Conservation (phyloP, 2,113 vertebrate genomes). For the Stegastes partitus region DNA sequence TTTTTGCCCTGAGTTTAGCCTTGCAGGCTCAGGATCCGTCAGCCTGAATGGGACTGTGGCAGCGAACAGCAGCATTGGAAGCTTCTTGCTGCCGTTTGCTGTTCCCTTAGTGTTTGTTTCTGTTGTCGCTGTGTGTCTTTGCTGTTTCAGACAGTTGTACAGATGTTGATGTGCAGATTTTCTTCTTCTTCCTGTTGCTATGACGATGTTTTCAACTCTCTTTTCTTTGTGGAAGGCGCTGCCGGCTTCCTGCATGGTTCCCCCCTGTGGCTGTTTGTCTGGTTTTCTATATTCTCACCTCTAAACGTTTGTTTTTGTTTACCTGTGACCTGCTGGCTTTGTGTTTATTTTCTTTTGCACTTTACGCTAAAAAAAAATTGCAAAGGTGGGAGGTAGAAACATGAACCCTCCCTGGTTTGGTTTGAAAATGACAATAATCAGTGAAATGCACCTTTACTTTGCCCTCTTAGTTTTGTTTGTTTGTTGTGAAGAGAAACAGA, state of each 20-base stretch:
- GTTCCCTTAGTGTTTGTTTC: conserved; percentile 11
- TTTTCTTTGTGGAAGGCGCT: conserved; percentile 32
- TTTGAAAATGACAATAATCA: conserved; percentile 41
- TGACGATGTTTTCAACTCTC: conserved; percentile 10
- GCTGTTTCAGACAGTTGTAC: conserved; percentile 28
- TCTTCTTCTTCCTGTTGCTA: conserved; percentile 37
- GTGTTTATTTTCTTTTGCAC: conserved; percentile 57
- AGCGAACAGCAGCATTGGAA: not conserved
- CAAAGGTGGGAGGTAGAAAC: not conserved
- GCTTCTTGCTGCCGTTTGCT: conserved; percentile 21
- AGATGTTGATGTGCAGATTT: conserved; percentile 57
- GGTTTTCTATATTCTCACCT: conserved; percentile 29
- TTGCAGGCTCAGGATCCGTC: conserved; percentile 35
- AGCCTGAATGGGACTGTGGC: conserved; percentile 9
- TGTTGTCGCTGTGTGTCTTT: conserved; percentile 13
- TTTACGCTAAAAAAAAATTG: conserved; percentile 44
- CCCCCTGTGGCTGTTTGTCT: conserved; percentile 31
- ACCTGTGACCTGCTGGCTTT: conserved; percentile 33
- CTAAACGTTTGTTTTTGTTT: conserved; percentile 19
- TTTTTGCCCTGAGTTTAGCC: conserved; percentile 3
- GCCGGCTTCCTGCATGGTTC: conserved; percentile 63
- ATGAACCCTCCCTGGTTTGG: not conserved
- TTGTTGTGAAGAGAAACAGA: conserved; percentile 56
- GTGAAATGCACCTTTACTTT: conserved; percentile 71
- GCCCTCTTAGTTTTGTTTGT: conserved; percentile 26